Base-by-base conservation (phyloP, 2,113 vertebrate genomes). In the Xenopus tropicalis region DNA sequence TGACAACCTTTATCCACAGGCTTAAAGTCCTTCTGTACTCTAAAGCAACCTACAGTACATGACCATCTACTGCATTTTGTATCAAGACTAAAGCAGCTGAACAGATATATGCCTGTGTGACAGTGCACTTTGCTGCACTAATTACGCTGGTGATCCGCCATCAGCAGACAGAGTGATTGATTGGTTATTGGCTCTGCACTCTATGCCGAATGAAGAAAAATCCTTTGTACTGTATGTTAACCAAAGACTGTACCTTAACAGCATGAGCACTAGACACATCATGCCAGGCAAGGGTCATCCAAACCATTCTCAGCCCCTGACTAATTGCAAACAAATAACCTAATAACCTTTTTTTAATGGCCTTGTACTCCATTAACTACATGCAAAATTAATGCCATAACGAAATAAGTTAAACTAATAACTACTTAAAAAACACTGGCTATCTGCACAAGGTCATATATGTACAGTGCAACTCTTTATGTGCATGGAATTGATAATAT, bases 21-120 rank as follows among this genome's bases (percentile, higher is more conserved):
- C n/a, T n/a, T n/a, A n/a, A n/a, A 22, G n/a, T 21, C 19, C 23
- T 58, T 16, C 43, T 61, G 16, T 52, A 6, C 48, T 23, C 64
- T 69, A n/a, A 66, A 48, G 20, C 14, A 37, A 69, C 52, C 42
- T 19, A 16, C 54, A 69, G 16, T 17, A 51, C 2, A 9, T 48
- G 29, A 37, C 0, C 37, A 70, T 62, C 78, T 52, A 81, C 71
- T 58, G 71, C 81, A 74, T 83, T 80, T 66, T 71, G 16, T 64
- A 87, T 83, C 73, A 78, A 66, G 69, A 77, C 54, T 46, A 75
- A 1, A 78, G 70, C 54, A 70, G 42, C 51, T 24, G 17, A 81
- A 59, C 69, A 78, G 77, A 83, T 67, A 83, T 67, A 22, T 65
- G 79, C 24, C 70, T 79, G 79, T 79, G 73, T 82, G 85, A 79